Evolutionary conservation across 2,113 vertebrate species (phyloP), one percentile per base, ranked within the genome.

Genomic region (Acanthisitta chloris): DNA sequence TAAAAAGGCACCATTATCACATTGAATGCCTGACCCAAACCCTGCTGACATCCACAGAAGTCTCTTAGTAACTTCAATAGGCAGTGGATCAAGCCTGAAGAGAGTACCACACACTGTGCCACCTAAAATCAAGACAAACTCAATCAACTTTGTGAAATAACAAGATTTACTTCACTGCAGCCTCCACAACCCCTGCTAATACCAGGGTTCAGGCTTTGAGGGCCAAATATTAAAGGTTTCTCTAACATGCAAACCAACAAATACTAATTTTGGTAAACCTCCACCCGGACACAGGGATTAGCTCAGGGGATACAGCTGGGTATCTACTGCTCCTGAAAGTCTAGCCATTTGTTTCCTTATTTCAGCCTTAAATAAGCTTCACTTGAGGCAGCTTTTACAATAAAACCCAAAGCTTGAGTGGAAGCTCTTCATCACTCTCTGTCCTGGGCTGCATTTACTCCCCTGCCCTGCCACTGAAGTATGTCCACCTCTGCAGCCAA

Each of bases 61-160:
- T 8, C 66, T 67, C 86, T 62, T 14, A 85, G 59, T 33, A 42
- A 71, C 29, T 93, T 81, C 58, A 82, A 3, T 0, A 66, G 29
- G 52, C 80, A 55, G 29, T 14, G 49, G 49, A 79, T 78, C 54
- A 49, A 81, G 78, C 24, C 82, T 86, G 66, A 67, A 34, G 29
- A 82, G 57, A 85, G 29, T 20, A 73, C 38, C 57, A 38, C 55
- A 23, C 65, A 51, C 43, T 18, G 25, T 19, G 21, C 14, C 43
- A 8, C 31, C 62, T 31, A 72, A 88, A 92, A 94, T 51, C 40
- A 57, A 85, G 62, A 85, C 71, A 92, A 85, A 93, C n/a, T 81
- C 59, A 72, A 85, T 48, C 36, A 86, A 8, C n/a, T 61, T 59
- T 8, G 26, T 8, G 15, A 86, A 90, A 31, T 71, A 77, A 64